Percentiles rank a stretch among this genome's conserved stretches.
These are phyloP conservation scores for Ophiothrix spiculata DNA, from an alignment of 35 echinoderm and acorn worm genomes.

Conservation along the genomic window DNA sequence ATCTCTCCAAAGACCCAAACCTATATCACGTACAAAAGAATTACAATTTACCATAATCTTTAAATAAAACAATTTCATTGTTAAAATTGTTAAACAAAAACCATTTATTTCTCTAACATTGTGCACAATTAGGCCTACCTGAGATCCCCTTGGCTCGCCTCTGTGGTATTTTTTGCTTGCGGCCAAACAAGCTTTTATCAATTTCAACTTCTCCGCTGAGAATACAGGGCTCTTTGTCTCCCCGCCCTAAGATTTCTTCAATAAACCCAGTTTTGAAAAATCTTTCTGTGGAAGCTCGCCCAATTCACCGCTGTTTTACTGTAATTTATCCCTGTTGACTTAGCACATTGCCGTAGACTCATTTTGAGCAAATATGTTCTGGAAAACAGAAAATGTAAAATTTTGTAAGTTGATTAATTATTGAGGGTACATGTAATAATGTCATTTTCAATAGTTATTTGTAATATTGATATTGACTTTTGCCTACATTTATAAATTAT, in stretches of 20 bases:
- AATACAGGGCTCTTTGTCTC: not conserved
- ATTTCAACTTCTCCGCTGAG: not conserved
- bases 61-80: not conserved
- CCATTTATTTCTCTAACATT: not conserved
- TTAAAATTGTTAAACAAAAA: not conserved
- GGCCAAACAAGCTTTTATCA: not conserved
- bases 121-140: no score
- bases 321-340: not conserved
- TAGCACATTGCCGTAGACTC: no score
- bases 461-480: no score
- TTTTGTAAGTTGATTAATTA: no score
- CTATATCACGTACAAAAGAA: not conserved
- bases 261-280: not conserved
- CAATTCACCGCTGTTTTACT: not conserved
- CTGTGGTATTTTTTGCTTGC: not conserved
- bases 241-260: not conserved
- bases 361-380: no score
- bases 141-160: not conserved
- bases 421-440: no score
- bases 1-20: not conserved
- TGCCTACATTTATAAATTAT: no score
- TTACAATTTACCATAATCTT: not conserved
- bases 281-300: not conserved
- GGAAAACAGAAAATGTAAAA: no score
- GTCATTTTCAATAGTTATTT: no score